Conservation (phyloP, 2,797 vertebrate species). For the Enteromius unitaeniatus region DNA sequence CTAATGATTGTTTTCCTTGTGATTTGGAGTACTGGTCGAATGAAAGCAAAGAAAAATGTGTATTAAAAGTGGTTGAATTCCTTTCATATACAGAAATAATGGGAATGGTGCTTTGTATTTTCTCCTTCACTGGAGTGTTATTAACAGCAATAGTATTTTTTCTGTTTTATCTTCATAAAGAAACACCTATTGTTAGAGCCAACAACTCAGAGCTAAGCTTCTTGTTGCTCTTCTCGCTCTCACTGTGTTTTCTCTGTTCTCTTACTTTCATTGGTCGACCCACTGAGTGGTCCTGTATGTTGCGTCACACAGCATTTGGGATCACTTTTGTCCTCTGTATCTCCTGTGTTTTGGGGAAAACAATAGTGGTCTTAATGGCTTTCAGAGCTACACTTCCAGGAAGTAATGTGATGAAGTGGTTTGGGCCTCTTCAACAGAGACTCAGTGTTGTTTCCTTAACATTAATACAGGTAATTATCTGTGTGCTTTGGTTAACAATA, state of each 20-base stretch:
- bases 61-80: conserved; percentile 35
- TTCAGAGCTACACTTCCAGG: not conserved
- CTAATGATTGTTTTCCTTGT: conserved; percentile 46
- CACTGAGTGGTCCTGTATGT: not conserved
- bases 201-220: conserved; percentile 6
- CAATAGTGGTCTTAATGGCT: not conserved
- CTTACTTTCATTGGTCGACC: not conserved
- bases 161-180: not conserved
- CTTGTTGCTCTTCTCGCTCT: not conserved
- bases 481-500: conserved; percentile 18
- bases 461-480: not conserved
- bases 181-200: not conserved
- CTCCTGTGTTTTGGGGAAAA: not conserved
- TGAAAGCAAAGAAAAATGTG: conserved; percentile 42
- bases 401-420: not conserved
- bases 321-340: not conserved
- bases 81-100: not conserved
- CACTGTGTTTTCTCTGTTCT: not conserved
- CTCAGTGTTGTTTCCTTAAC: not conserved
- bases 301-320: not conserved
- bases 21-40: conserved; percentile 51
- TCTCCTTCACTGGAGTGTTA: not conserved
- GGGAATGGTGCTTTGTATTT: not conserved
- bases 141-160: not conserved
- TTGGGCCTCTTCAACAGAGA: not conserved